Base-by-base conservation (phyloP, 2,797 vertebrate species). In the Megalops cyprinoides region DNA sequence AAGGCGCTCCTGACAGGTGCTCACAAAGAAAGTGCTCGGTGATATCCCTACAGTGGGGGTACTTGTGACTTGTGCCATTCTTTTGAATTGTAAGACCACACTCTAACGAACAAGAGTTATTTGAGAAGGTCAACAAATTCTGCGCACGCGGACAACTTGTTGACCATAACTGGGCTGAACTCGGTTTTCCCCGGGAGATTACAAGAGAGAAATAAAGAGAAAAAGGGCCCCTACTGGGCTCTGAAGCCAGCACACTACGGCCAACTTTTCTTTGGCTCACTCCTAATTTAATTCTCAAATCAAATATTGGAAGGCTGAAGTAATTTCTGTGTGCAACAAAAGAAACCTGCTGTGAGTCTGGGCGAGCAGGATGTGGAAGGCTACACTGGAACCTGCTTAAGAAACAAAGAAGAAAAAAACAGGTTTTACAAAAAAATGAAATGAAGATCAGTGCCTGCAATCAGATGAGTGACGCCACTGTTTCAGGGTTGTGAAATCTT, bases 251-350 rank as follows among this genome's bases (percentile, higher is more conserved):
- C 37, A 51, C 65, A 23, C 78, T 31, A 49, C 77, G n/a, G 79
- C 79, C 71, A 80, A 67, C 46, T 81, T 81, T 55, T 77, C 74
- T 77, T 76, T 77, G 80, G 74, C 74, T n/a, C 12, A 37, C 31
- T 77, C 69, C 37, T 76, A 81, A 77, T 76, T 56, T 81, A 60
- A 76, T 76, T 77, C 75, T 71, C 62, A 77, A 77, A 81, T 65
- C 51, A 77, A 77, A 81, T 77, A 81, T 81, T 81, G 74, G 51
- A 60, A 77, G 76, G 67, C 76, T 48, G 73, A 73, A 77, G 51
- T 71, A 56, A 71, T 77, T 76, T 62, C 60, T 81, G 60, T 55
- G 37, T 46, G 74, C 34, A 71, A 77, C 15, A 81, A 81, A 55
- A 39, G 37, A 81, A 77, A 73, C 51, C 49, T 37, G 12, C 49